phyloP scores from a whole-genome alignment of 2,113 vertebrate genomes.

The Ovis aries region DNA sequence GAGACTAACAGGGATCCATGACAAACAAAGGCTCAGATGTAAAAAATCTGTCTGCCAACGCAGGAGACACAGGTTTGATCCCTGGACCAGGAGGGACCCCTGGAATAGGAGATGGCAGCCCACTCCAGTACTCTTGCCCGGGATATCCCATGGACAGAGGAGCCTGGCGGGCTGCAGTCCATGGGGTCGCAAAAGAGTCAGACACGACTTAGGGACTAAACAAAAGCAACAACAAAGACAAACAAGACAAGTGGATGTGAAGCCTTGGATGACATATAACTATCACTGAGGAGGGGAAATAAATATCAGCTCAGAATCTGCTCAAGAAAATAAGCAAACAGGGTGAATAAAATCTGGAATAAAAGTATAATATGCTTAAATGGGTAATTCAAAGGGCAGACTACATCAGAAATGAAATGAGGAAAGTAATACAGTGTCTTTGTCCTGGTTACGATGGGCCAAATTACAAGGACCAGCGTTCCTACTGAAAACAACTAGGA shows the following conservation, averaged over 20 bases:
- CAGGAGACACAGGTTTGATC: background rate
- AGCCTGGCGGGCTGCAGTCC: background rate
- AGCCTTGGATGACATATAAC: fast-evolving
- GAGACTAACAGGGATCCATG: background rate
- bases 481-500: too few relatives aligned
- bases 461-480: fast-evolving
- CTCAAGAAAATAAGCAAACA: background rate
- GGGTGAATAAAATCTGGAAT: fast-evolving
- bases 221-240: background rate
- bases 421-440: fast-evolving
- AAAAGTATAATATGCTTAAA: fast-evolving
- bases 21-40: background rate
- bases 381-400: too few relatives aligned
- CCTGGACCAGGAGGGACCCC: background rate
- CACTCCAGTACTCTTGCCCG: background rate
- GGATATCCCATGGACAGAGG: background rate
- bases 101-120: background rate
- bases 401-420: too few relatives aligned
- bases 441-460: background rate
- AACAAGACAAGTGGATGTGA: background rate
- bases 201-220: background rate
- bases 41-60: fast-evolving
- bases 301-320: background rate
- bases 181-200: background rate
- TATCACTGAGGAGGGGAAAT: background rate